Evolutionary conservation across 2,888 invertebrate species (phyloP), one percentile per base, ranked within the genome.

Genomic region (Chalcosyrphus nemorum): DNA sequence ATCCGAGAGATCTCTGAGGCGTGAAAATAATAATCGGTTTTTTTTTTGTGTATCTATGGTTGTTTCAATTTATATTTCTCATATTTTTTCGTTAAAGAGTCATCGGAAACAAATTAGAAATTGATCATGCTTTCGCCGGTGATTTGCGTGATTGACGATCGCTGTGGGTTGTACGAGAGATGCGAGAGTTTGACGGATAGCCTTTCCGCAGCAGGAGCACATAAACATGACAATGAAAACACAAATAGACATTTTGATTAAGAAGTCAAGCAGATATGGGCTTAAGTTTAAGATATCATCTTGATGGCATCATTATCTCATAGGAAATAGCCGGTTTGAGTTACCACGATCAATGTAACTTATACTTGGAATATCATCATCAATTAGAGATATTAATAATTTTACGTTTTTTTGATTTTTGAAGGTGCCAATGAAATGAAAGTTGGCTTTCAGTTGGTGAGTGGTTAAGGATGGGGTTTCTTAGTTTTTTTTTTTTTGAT

Each of bases 11-110:
- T 47, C n/a, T 82, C 29, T 43, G 54, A 80, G 84, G 84, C 84
- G 84, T 84, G 84, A 80, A 84, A 74, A 75, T 80, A 80, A 65
- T 80, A 80, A 80, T 84, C 63, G 77, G 17, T 59, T 59, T 54
- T 45, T 43, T 43, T 61, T 1, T n/a, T 68, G 4, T 41, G 24
- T n/a, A 41, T 7, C 70, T 57, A 24, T 11, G 63, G 59, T 54
- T 66, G 47, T 70, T 81, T 81, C 63, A 75, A 70, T 81, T 71
- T 59, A 65, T 71, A 45, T 50, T 70, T 68, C 56, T 54, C 50
- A 63, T 76, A 63, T 81, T 76, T 72, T 61, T 66, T 59, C 41
- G 66, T 47, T 68, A 78, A 84, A 80, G 59, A 63, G 57, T 80
- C 80, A 80, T 80, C 63, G 74, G n/a, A 65, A 54, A 70, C 45